These are phyloP conservation scores for Erebia epiphron DNA, from an alignment of 2,888 invertebrate species.

Conservation along the genomic window DNA sequence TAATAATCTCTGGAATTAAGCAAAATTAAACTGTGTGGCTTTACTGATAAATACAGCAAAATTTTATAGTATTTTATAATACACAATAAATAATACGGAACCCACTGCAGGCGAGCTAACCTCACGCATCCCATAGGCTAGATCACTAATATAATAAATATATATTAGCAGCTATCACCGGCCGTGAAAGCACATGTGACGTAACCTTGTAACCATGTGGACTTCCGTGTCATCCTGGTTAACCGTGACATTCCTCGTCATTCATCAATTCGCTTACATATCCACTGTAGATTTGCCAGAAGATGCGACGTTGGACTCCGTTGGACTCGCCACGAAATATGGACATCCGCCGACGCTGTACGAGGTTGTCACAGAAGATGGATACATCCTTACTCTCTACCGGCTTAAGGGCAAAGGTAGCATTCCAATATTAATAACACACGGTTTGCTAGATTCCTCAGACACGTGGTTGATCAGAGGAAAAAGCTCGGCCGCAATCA, in stretches of 20 bases:
- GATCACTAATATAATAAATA: not conserved
- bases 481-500: slow-evolving; percentile 44
- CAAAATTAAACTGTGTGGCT: too few relatives aligned
- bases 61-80: too few relatives aligned
- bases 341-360: slow-evolving; percentile 41
- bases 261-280: not conserved
- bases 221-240: not conserved
- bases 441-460: slow-evolving; percentile 48
- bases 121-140: too few relatives aligned
- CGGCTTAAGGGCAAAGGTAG: slow-evolving; percentile 43
- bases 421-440: slow-evolving; percentile 45
- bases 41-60: too few relatives aligned
- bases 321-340: slow-evolving; percentile 41
- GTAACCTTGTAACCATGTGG: not conserved
- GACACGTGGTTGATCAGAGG: slow-evolving; percentile 50
- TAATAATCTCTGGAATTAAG: too few relatives aligned
- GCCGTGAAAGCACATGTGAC: too few relatives aligned
- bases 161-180: too few relatives aligned
- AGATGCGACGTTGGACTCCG: slow-evolving; percentile 35
- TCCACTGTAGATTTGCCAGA: not conserved
- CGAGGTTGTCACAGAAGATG: slow-evolving; percentile 49
- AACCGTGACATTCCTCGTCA: not conserved
- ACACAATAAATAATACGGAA: too few relatives aligned
- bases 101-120: too few relatives aligned
- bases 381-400: slow-evolving; percentile 49